Base-by-base conservation (phyloP, 2,888 invertebrate genomes). In the Trissolcus japonicus region DNA sequence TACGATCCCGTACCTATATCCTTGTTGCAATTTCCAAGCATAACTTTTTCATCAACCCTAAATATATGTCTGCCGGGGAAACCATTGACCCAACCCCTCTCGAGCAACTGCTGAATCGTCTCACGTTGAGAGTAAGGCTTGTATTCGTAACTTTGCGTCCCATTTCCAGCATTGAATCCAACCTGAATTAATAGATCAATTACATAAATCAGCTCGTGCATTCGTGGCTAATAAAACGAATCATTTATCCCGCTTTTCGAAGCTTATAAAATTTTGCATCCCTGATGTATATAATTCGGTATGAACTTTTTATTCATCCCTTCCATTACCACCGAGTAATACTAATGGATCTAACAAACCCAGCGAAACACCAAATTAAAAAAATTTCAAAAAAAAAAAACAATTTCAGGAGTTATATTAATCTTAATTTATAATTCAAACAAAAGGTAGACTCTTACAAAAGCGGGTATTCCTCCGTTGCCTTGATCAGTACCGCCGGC, bases 101-200 rank as follows among this genome's bases (percentile, higher is more conserved):
- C 93, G 0, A 95, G 93, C 79, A 98, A 90, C 89, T 96, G 96
- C 82, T 96, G 92, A 46, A 97, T 91, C 2, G 96, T 95, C 53
- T 95, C 94, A 9, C 93, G 92, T 89, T 97, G 97, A 57, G 97
- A 97, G 90, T 96, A 98, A 0, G 97, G 97, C 72, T 92, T 92
- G 88, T 97, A 97, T 89, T 96, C 96, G 88, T 94, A 96, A 79
- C 94, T 93, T 86, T 94, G 93, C 0, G 97, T 97, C 16, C 97
- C 97, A 86, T 98, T 97, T 61, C 99, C 99, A 65, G 95, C 98
- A 88, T 99, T 99, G 88, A 99, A 98, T 50, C 98, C 98, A 85
- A 96, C 94, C 96, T 96, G 84, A 89, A 84, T 66, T 61, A 65
- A 77, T 57, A 41, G n/a, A 21, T 40, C 62, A 59, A 55, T 66